Evolutionary conservation across 2,888 invertebrate species (phyloP).

Genomic region (Tetramorium bicarinatum): DNA sequence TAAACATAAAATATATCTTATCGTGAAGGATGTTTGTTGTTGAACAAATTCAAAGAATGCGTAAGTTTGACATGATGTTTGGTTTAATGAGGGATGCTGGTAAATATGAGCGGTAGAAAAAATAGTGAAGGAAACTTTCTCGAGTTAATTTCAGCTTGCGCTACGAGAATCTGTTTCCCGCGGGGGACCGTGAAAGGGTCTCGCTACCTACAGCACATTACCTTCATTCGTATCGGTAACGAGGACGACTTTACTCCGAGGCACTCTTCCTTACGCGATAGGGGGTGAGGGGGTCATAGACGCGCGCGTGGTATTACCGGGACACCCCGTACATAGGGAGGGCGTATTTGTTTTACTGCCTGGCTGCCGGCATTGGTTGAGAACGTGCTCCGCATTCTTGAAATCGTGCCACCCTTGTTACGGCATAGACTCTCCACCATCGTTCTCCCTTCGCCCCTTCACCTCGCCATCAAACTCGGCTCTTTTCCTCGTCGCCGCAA

Average conservation of each 20-base stretch:
- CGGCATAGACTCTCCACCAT: conserved; percentile 74
- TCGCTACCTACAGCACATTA: conserved; percentile 72
- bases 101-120: conserved; percentile 19
- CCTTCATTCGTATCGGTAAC: conserved; percentile 77
- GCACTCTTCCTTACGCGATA: conserved; percentile 50
- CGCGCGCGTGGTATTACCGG: conserved; percentile 69
- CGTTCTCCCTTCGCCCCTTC: conserved; percentile 59
- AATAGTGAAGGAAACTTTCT: conserved; percentile 28
- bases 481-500: conserved; percentile 63
- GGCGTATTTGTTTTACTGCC: conserved; percentile 86
- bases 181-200: conserved; percentile 70
- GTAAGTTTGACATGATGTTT: neutral
- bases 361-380: conserved; percentile 86
- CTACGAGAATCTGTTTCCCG: conserved; percentile 51
- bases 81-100: conserved; percentile 28
- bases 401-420: conserved; percentile 85
- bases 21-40: neutral
- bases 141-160: conserved; percentile 68
- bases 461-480: conserved; percentile 62
- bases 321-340: conserved; percentile 82
- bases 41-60: neutral
- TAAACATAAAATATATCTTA: neutral
- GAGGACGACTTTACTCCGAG: conserved; percentile 69
- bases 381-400: conserved; percentile 86
- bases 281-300: conserved; percentile 53